Conservation (phyloP, 2,888 invertebrate species). For the Laspeyria flexula region DNA sequence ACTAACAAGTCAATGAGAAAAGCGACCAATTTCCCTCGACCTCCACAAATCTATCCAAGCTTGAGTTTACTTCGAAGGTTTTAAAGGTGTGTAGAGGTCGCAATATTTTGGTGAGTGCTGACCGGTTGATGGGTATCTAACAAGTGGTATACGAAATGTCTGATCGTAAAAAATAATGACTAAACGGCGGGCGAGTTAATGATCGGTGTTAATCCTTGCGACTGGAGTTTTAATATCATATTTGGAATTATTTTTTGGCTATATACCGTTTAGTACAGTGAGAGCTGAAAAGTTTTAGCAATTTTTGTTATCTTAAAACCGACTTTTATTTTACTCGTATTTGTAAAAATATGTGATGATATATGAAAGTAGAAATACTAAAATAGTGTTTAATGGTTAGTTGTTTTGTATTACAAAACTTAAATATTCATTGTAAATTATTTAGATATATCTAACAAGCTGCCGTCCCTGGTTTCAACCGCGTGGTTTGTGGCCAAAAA, state of each 20-base stretch:
- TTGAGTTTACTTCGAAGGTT: slow-evolving; percentile 7
- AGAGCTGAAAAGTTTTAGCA: too few species aligned
- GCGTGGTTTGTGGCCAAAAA: too few species aligned
- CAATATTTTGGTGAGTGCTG: slow-evolving; percentile 32
- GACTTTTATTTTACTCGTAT: too few species aligned
- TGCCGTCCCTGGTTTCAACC: too few species aligned
- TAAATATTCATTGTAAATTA: too few species aligned
- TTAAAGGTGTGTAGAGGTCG: slow-evolving; percentile 19
- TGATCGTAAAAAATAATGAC: slow-evolving; percentile 57
- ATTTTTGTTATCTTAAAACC: too few species aligned
- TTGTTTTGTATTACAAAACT: too few species aligned
- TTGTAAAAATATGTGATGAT: too few species aligned
- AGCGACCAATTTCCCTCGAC: slow-evolving; percentile 28
- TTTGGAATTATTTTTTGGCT: neutral
- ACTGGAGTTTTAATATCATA: slow-evolving; percentile 7
- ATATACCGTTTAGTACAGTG: neutral
- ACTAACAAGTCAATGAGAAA: slow-evolving; percentile 41
- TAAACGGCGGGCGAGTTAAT: slow-evolving; percentile 34
- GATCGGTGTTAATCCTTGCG: slow-evolving; percentile 33
- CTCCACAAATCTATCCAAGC: slow-evolving; percentile 17
- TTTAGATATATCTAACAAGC: too few species aligned
- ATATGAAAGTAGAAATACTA: too few species aligned
- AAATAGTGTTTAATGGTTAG: too few species aligned
- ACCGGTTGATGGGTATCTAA: slow-evolving; percentile 49
- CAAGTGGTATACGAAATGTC: slow-evolving; percentile 46